A percentile compares a stretch with the other conserved stretches of the same genome.
Evolutionary conservation across 2,888 invertebrate genomes (phyloP).

Genomic region (Pilophorus perplexus): DNA sequence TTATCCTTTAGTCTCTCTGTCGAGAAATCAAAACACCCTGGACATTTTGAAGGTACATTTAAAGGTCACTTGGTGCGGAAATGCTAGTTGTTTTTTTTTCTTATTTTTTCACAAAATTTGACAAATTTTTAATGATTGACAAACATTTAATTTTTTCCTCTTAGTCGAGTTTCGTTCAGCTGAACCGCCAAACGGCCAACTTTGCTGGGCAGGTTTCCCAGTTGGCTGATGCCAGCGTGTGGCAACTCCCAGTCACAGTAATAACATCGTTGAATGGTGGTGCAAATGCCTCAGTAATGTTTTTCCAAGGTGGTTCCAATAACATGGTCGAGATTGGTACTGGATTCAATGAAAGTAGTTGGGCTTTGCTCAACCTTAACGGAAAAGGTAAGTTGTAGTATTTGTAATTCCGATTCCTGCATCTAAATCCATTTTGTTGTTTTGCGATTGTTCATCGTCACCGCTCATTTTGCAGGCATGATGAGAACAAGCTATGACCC

Average conservation of each 20-base stretch:
- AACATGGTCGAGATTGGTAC: neutral
- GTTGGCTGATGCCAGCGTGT: neutral
- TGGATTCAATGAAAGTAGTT: neutral
- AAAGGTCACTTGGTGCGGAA: too few relatives aligned
- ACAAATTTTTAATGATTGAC: too few relatives aligned
- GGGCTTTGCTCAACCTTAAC: slow-evolving; percentile 18
- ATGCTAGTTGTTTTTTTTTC: too few relatives aligned
- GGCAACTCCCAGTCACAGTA: slow-evolving; percentile 13
- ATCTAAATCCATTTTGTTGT: too few relatives aligned
- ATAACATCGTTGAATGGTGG: neutral
- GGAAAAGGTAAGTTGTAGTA: slow-evolving; percentile 34
- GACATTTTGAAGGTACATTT: slow-evolving; percentile 3
- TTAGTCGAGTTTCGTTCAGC: too few relatives aligned
- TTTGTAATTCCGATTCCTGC: too few relatives aligned
- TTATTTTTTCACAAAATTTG: too few relatives aligned
- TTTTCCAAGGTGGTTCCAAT: too few relatives aligned
- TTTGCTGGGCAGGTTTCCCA: too few relatives aligned
- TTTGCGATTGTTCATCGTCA: too few relatives aligned
- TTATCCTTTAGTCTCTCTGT: slow-evolving; percentile 9
- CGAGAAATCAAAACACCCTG: slow-evolving; percentile 1
- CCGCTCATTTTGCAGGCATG: slow-evolving; percentile 23
- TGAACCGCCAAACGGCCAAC: too few relatives aligned
- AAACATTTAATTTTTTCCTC: too few relatives aligned
- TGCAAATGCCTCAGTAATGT: neutral
- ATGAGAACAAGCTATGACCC: slow-evolving; percentile 8